Base-by-base conservation (phyloP, 1,140 invertebrate species). In the Drosophila tani region DNA sequence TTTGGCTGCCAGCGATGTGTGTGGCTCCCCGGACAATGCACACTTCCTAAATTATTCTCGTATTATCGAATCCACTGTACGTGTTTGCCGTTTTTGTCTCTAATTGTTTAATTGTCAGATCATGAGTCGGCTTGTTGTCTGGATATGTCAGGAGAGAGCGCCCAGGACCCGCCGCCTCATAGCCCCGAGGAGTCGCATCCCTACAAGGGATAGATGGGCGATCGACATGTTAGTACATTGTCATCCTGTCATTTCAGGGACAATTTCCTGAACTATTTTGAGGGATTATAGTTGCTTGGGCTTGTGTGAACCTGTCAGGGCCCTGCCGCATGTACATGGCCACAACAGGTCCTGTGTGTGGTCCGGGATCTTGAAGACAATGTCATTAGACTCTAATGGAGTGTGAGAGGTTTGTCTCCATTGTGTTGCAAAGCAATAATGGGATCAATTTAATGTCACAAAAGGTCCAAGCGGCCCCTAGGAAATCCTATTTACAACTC, bases 91-190 rank as follows among this genome's bases (percentile, higher is more conserved):
- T 71, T 64, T 80, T 91, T 86, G 88, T 86, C 58, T 80, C 46
- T 91, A 91, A 91, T 91, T 91, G 84, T 91, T 83, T 88, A 82
- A 90, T 90, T 90, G 86, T 90, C 79, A 82, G 68, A 55, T 82
- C 85, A 91, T 79, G 47, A 79, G 74, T 63, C 70, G 63, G 47
- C 57, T 71, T 67, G 50, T 78, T 79, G 81, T 70, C 49, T 77
- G 57, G 56, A 35, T 32, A 75, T 41, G 45, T 53, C 64, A 63
- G 19, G 38, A 29, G 43, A 75, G 73, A 38, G 53, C 21, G 35
- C 19, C 66, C 75, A 66, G 60, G 27, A 14, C 27, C 49, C 11
- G 24, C n/a, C 5, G 12, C 43, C 60, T 12, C 24, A 41, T 38
- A 53, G 11, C 12, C 57, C 11, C 19, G n/a, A 17, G 29, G 27